Conservation (phyloP, 2,113 vertebrate species). For the Phoenicopterus ruber region DNA sequence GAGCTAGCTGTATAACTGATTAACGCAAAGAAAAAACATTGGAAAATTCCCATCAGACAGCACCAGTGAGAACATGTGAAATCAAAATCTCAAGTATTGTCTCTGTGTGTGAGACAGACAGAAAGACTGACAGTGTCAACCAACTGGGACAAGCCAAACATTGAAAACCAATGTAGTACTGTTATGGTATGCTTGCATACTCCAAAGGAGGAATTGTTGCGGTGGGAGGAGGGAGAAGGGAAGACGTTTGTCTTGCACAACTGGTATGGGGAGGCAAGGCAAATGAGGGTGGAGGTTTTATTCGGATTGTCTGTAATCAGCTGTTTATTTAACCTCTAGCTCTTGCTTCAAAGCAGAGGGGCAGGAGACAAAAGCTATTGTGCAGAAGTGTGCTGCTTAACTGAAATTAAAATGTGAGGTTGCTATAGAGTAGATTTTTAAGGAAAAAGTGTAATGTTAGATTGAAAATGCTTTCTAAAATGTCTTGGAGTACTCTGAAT, state of each 20-base stretch:
- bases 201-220: not conserved
- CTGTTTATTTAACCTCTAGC: not conserved
- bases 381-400: not conserved
- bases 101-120: not conserved
- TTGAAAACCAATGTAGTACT: not conserved
- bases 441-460: not conserved
- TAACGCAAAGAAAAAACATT: conserved; percentile 32
- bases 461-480: not conserved
- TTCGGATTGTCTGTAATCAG: not conserved
- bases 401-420: not conserved
- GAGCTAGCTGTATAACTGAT: conserved; percentile 43
- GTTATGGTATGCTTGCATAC: not conserved
- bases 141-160: not conserved
- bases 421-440: not conserved
- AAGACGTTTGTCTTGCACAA: not conserved
- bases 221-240: not conserved
- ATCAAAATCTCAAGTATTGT: not conserved
- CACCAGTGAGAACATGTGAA: conserved; percentile 22
- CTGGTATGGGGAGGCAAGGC: not conserved
- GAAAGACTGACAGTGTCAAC: not conserved
- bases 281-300: not conserved
- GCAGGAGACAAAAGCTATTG: not conserved
- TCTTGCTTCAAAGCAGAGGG: not conserved
- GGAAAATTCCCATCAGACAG: conserved; percentile 59
- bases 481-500: not conserved